Base-by-base conservation (phyloP, 2,797 vertebrate genomes). In the Oryzias dopingdopingensis region DNA sequence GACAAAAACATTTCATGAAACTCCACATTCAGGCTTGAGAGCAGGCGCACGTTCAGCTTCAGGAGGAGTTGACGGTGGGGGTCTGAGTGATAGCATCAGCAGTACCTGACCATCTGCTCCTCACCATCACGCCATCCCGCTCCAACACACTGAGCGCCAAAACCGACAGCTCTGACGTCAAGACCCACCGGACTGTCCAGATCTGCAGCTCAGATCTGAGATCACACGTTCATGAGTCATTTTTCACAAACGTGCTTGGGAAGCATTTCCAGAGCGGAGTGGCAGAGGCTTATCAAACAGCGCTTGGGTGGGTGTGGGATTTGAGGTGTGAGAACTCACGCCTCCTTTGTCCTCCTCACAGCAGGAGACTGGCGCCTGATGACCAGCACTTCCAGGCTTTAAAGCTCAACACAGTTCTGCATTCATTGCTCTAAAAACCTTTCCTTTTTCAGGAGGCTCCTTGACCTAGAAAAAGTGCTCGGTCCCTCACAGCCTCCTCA, bases 91-190 rank as follows among this genome's bases (percentile, higher is more conserved):
- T 70, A 79, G 76, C 49, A 72, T 70, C 65, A 73, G 70, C 79
- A 59, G 74, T 67, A 88, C 85, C 81, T 81, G 78, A 70, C 92
- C 91, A 92, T 91, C 91, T 93, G 90, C 81, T 90, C 82, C 89
- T 40, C 90, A 89, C 87, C 86, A 81, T 79, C 86, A 79, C 70
- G 52, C 78, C 76, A 66, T 67, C 73, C 40, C 44, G 65, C 76
- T 76, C 72, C 76, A 77, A 65, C 77, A 59, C 65, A 17, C 32
- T 8, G 15, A 44, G 44, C 51, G 85, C 89, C 88, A 92, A 82
- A 81, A 56, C 70, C 77, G 55, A 47, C 79, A 57, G 65, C 67
- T 67, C 72, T 79, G 82, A 76, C 80, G 83, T 87, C 86, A 83
- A 55, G 77, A 44, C 81, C 68, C 59, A 15, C 49, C 6, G 0